Base-by-base conservation (phyloP, 2,888 invertebrate genomes). In the Xanthia togata region DNA sequence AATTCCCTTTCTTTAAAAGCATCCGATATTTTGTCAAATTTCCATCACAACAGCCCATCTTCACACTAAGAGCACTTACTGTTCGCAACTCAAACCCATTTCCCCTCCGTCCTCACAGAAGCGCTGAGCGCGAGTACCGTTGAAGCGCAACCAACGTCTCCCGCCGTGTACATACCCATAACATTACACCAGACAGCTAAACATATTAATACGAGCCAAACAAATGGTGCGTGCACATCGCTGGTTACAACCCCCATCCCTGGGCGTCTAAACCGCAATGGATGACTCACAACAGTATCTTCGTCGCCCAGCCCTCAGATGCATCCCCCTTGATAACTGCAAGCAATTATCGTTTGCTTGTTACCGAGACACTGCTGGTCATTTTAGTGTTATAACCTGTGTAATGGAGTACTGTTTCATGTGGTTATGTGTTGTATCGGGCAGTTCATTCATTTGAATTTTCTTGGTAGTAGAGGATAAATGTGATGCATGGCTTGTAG, bases 321-420 rank as follows among this genome's bases (percentile, higher is more conserved):
- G 82, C 81, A 74, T 35, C 41, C 67, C 31, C 55, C 64, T 82
- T 82, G 73, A 86, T 82, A 50, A 71, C 76, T 87, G 83, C 72
- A 73, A 73, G 76, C 76, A 78, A 80, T 87, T 85, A 86, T 78
- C 72, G 79, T 76, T 85, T 53, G 82, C 74, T 79, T 75, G 85
- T 82, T 87, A 68, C 70, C 59, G 50, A 85, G 68, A 70, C 73
- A 75, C 70, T 76, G 68, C 67, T 84, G 75, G 87, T 85, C 77
- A 86, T 87, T 85, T 74, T 75, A 87, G 73, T 85, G 87, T 84
- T 85, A 82, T 82, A 74, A 73, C 85, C 60, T n/a, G 44, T 57
- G 31, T 35, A 78, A 71, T 65, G n/a, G 73, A 44, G 60, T 65
- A 12, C 59, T 57, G 57, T 47, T 44, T 20, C 35, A n/a, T 60